Conservation (phyloP, 2,888 invertebrate genomes). For the Sphaeridia pumilis region DNA sequence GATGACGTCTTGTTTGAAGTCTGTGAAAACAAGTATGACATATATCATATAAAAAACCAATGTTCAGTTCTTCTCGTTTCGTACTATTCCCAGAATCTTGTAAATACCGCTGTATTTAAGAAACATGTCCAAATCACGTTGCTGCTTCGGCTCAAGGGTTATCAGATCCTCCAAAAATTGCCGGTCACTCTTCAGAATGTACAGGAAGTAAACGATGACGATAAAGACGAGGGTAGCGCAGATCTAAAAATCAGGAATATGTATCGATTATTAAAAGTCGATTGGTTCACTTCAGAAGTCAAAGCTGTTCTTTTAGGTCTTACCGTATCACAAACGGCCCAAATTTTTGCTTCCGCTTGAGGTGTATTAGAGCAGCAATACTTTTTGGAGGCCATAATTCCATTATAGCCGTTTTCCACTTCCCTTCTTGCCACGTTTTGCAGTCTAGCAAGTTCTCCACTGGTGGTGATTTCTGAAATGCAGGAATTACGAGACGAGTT, state of each 20-base stretch:
- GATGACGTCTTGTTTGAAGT: conserved; percentile 14
- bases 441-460: background rate
- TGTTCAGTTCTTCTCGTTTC: background rate
- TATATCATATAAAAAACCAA: background rate
- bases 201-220: conserved; percentile 21
- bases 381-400: conserved; percentile 17
- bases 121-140: conserved; percentile 28
- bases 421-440: too few species aligned
- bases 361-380: conserved; percentile 34
- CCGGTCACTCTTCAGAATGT: conserved; percentile 20
- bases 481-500: too few species aligned
- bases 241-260: conserved; percentile 7
- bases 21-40: background rate
- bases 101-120: conserved; percentile 32
- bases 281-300: too few species aligned
- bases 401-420: too few species aligned
- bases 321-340: conserved; percentile 31
- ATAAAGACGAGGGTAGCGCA: conserved; percentile 18
- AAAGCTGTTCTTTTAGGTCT: too few species aligned
- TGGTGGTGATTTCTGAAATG: background rate
- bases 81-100: background rate
- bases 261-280: background rate
- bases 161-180: conserved; percentile 22
- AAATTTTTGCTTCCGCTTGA: conserved; percentile 25
- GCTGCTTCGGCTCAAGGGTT: conserved; percentile 28